Evolutionary conservation across 2,888 invertebrate genomes (phyloP).

Genomic region (Platerodrilus igneus): DNA sequence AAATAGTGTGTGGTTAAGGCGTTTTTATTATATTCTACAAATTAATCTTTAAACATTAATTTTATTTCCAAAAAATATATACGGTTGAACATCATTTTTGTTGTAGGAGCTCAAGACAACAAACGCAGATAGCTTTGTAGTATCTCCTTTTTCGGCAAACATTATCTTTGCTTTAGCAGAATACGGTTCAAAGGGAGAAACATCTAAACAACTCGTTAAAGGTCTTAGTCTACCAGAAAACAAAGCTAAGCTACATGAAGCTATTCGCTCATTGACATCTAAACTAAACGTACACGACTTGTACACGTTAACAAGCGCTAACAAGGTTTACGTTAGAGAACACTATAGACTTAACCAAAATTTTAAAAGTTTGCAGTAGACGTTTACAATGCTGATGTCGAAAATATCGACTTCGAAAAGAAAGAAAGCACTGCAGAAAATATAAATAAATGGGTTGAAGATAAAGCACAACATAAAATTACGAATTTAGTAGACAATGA

Average conservation of each 20-base stretch:
- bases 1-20: no score
- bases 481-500: no score
- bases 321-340: conserved; percentile 1
- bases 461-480: no score
- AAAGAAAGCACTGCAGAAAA: conserved; percentile 26
- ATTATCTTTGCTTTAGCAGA: background rate
- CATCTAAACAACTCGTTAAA: background rate
- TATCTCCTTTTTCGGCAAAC: conserved; percentile 2
- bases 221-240: background rate
- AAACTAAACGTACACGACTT: background rate
- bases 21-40: no score
- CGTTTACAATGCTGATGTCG: background rate
- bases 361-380: background rate
- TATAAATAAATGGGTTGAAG: conserved; percentile 42
- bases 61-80: no score
- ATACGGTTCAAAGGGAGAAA: background rate
- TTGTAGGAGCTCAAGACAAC: background rate
- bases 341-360: background rate
- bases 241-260: background rate
- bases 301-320: conserved; percentile 1
- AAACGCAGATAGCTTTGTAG: background rate
- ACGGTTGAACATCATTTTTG: no score
- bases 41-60: no score
- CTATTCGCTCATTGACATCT: background rate
- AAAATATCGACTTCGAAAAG: conserved; percentile 1